These are phyloP conservation scores for Notodonta ziczac DNA, from an alignment of 2,888 invertebrate species.

Conservation along the genomic window DNA sequence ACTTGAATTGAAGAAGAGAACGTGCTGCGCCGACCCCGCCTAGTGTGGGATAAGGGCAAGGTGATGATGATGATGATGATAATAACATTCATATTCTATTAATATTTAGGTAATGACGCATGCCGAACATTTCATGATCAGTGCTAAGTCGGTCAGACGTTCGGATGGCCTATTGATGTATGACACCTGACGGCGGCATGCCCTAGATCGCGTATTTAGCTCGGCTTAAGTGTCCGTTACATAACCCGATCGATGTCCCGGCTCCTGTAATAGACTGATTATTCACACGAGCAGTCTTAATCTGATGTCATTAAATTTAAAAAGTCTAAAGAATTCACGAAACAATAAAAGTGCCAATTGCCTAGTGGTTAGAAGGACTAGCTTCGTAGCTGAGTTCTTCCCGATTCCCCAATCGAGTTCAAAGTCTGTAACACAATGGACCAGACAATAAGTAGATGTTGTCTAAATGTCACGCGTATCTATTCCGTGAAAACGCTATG, in stretches of 20 bases:
- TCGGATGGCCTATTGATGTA: background rate
- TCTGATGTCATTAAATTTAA: background rate
- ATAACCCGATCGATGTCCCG: slow-evolving; percentile 3
- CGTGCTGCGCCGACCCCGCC: too few species aligned
- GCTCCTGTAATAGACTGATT: slow-evolving; percentile 1
- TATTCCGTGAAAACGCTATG: background rate
- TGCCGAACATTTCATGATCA: background rate
- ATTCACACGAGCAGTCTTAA: background rate
- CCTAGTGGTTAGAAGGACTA: too few species aligned
- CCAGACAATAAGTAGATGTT: background rate
- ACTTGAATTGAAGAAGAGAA: too few species aligned
- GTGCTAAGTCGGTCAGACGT: slow-evolving; percentile 1
- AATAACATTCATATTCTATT: background rate
- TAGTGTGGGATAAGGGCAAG: too few species aligned
- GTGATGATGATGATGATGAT: too few species aligned
- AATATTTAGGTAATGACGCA: background rate
- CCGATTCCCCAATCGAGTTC: background rate
- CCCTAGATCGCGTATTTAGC: background rate
- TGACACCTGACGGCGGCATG: slow-evolving; percentile 1
- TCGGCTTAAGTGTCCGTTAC: slow-evolving; percentile 2
- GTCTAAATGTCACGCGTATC: background rate
- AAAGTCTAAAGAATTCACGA: too few species aligned
- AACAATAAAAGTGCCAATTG: too few species aligned
- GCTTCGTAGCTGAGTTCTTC: too few species aligned
- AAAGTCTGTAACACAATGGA: background rate